Evolutionary conservation across 2,113 vertebrate genomes (phyloP).

Genomic region (Myotis lucifugus): DNA sequence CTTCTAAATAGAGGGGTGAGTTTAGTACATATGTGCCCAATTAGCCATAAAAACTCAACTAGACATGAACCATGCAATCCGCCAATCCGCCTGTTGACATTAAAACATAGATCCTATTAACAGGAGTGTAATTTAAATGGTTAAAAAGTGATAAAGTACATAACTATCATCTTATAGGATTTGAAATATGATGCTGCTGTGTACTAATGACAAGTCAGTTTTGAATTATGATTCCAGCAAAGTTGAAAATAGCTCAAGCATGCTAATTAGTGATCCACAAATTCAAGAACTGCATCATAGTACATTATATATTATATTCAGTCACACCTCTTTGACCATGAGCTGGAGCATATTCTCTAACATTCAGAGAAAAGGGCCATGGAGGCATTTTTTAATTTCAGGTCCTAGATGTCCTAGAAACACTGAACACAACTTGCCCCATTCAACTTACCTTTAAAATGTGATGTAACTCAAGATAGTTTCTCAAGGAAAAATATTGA

Average conservation of each 20-base stretch:
- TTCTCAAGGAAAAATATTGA: background rate
- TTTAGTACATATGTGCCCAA: conserved; percentile 68
- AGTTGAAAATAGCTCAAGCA: conserved; percentile 60
- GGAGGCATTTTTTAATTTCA: background rate
- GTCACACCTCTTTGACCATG: conserved; percentile 5
- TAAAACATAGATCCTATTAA: conserved; percentile 71
- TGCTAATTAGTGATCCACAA: conserved; percentile 62
- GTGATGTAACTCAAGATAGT: background rate
- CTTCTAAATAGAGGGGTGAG: conserved; percentile 50
- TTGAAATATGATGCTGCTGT: conserved; percentile 56
- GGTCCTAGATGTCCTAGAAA: background rate
- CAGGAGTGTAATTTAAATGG: conserved; percentile 51
- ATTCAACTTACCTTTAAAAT: background rate
- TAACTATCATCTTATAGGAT: conserved; percentile 55
- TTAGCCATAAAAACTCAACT: conserved; percentile 73
- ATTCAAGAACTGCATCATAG: conserved; percentile 13
- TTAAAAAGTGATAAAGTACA: conserved; percentile 71
- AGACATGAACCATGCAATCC: conserved; percentile 66
- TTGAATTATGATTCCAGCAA: conserved; percentile 58
- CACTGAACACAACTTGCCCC: background rate
- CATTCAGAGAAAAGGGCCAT: background rate
- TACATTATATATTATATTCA: background rate
- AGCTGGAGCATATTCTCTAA: conserved; percentile 6
- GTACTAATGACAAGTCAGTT: conserved; percentile 19
- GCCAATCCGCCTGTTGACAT: conserved; percentile 52